These are phyloP conservation scores for Platysternon megacephalum DNA, from an alignment of 2,113 vertebrate species.

Conservation along the genomic window DNA sequence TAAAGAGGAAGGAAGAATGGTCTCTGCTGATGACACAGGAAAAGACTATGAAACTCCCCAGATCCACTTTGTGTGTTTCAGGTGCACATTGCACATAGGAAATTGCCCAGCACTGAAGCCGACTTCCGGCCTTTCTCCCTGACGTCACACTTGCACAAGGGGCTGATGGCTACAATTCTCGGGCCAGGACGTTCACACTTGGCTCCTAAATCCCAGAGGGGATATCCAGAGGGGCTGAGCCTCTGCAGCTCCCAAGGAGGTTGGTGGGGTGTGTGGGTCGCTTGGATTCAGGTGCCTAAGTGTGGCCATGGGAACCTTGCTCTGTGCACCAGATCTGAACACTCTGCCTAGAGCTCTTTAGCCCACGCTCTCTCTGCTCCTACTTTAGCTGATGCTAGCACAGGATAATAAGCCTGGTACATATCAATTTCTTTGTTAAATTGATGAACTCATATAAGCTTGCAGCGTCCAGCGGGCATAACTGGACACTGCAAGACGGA, in stretches of 20 bases:
- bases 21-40: not conserved
- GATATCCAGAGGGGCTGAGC: not conserved
- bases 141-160: not conserved
- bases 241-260: not conserved
- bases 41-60: not conserved
- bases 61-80: not conserved
- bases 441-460: no score
- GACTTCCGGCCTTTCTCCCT: not conserved
- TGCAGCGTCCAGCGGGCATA: no score
- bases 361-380: not conserved
- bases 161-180: not conserved
- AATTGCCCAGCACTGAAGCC: not conserved
- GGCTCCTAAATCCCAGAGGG: not conserved
- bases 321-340: not conserved
- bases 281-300: rapidly evolving
- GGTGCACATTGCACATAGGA: not conserved
- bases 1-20: not conserved
- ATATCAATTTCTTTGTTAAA: no score
- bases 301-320: rapidly evolving
- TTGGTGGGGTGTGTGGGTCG: rapidly evolving
- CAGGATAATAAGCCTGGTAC: not conserved
- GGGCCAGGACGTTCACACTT: not conserved
- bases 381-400: not conserved
- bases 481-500: no score
- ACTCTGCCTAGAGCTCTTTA: not conserved